These are phyloP conservation scores for Oncopeltus fasciatus DNA, from an alignment of 1,140 invertebrate species.

Conservation along the genomic window DNA sequence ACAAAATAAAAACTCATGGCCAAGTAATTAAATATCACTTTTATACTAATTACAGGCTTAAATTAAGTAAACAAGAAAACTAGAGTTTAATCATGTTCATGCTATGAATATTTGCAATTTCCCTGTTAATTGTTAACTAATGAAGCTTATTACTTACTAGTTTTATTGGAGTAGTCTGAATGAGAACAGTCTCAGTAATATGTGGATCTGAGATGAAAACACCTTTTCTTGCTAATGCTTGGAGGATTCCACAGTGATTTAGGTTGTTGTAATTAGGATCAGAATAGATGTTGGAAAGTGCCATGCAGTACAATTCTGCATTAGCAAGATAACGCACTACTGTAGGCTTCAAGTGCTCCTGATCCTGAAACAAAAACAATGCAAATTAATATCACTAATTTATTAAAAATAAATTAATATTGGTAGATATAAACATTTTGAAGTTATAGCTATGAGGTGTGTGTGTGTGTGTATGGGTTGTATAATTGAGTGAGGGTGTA, in stretches of 20 bases:
- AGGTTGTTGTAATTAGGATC: constrained; percentile 91
- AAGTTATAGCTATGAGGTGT: too few species aligned
- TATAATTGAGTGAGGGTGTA: too few species aligned
- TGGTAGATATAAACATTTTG: too few species aligned
- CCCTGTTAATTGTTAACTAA: background rate
- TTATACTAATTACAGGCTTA: too few species aligned
- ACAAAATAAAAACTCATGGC: too few species aligned
- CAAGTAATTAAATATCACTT: too few species aligned
- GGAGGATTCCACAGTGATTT: constrained; percentile 85
- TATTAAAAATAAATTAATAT: background rate
- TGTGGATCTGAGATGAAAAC: constrained; percentile 72
- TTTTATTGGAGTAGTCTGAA: constrained; percentile 88
- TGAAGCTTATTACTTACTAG: constrained; percentile 52
- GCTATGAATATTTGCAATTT: background rate
- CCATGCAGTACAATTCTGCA: constrained; percentile 90
- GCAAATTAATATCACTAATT: background rate
- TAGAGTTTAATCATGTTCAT: too few species aligned
- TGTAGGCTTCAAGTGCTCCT: constrained; percentile 84
- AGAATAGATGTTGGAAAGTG: constrained; percentile 88
- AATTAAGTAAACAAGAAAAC: too few species aligned
- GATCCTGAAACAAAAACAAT: constrained; percentile 43
- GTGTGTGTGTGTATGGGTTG: too few species aligned
- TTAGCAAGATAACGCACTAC: constrained; percentile 82
- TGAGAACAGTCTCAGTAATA: constrained; percentile 89
- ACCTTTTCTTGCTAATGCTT: constrained; percentile 81